Percentiles rank a stretch among this genome's conserved stretches.
phyloP scores from a whole-genome alignment of 2,113 vertebrate genomes.

The Datnioides undecimradiatus region DNA sequence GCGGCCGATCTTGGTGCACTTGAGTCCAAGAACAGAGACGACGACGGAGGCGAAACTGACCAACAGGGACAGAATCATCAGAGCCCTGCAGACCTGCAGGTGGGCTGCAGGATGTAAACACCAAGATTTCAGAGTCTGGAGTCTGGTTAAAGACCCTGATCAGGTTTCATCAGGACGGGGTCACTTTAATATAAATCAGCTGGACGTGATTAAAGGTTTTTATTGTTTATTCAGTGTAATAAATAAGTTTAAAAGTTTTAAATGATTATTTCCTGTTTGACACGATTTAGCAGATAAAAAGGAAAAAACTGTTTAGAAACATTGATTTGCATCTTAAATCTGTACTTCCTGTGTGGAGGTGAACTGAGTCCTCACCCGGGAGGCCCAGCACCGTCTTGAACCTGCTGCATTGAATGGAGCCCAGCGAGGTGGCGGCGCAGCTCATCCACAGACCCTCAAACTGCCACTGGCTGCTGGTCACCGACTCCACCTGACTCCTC shows the following conservation, averaged over 20 bases:
- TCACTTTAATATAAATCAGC: too few species aligned
- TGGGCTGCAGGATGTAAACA: constrained; percentile 73
- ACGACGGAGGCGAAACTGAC: constrained; percentile 84
- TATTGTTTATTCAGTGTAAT: too few species aligned
- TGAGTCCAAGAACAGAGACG: constrained; percentile 85
- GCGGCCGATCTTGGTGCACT: constrained; percentile 86
- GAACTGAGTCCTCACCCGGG: constrained; percentile 79
- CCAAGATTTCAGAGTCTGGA: background rate
- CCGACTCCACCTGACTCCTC: constrained; percentile 53
- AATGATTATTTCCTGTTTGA: too few species aligned
- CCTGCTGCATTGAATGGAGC: constrained; percentile 83
- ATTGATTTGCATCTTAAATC: too few species aligned
- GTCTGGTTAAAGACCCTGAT: background rate
- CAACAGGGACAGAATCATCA: constrained; percentile 89
- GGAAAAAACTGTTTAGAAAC: too few species aligned
- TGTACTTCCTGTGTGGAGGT: too few species aligned
- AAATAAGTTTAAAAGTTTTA: too few species aligned
- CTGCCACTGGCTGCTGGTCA: constrained; percentile 76
- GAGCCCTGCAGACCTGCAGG: constrained; percentile 88
- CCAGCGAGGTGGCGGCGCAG: constrained; percentile 79
- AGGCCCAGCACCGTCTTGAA: constrained; percentile 85
- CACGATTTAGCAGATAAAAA: too few species aligned
- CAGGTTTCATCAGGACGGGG: too few species aligned
- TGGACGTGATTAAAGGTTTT: too few species aligned
- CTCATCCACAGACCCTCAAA: constrained; percentile 90